Base-by-base conservation (phyloP, 2,113 vertebrate genomes). In the Agelaius phoeniceus region DNA sequence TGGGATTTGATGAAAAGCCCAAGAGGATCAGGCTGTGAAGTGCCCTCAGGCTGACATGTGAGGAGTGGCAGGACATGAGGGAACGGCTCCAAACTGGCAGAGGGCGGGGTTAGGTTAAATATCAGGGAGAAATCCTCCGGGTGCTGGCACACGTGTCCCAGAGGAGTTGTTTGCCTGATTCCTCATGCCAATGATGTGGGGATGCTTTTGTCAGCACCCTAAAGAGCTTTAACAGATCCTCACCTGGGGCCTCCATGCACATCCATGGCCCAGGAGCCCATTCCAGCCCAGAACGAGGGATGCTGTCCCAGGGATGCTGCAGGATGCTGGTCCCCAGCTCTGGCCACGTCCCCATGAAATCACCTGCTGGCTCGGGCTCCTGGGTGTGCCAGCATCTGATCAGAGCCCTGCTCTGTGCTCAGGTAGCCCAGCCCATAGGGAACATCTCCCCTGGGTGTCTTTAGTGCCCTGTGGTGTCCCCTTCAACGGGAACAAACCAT, bases 261-360 rank as follows among this genome's bases (percentile, higher is more conserved):
- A 41, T 0, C 22, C 31, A 4, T 2, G 15, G 26, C 44, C 39
- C 62, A 30, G 44, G 52, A 90, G 35, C 30, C 26, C 13, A 27
- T 86, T 80, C 59, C 26, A 80, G 58, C 76, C 44, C 84, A 72
- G 26, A 1, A 1, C 1, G 37, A 35, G 44, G 35, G 16, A 37
- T 7, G 27, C 48, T 21, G 10, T 9, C 5, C 23, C 6, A 52
- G 46, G 0, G 13, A 3, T 46, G 61, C 15, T 63, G 62, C 17
- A 51, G 52, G 52, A 9, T 46, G 48, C 15, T 76, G 35, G 2
- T 55, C 26, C 43, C 17, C 12, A 37, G 22, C 23, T 71, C 28
- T 39, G 62, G 26, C 7, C 1, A 0, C 4, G 6, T 7, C 33
- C 10, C 58, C 7, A 0, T 10, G 18, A 55, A 28, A 10, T 54